Conservation (phyloP, 2,113 vertebrate genomes). For the Steatornis caripensis region DNA sequence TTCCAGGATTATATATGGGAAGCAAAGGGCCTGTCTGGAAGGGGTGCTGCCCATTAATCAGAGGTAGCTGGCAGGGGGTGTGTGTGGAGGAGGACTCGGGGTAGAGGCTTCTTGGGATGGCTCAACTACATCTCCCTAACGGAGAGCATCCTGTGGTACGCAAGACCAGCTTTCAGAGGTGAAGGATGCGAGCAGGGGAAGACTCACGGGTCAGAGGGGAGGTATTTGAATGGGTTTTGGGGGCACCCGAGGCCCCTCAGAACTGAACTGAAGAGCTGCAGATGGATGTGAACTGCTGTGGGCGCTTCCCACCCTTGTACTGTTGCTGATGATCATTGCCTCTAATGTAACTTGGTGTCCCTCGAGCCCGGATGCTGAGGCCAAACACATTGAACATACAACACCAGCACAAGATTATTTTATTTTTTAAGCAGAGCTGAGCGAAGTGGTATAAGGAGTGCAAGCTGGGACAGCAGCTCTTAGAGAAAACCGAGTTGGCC, state of each 20-base stretch:
- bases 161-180: not conserved
- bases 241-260: too few relatives aligned
- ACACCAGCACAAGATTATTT: not conserved
- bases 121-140: not conserved
- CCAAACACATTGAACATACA: not conserved
- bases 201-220: not conserved
- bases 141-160: not conserved
- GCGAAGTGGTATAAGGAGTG: not conserved
- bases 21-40: not conserved
- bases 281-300: not conserved
- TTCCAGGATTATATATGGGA: not conserved
- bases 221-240: not conserved
- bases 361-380: not conserved
- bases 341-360: not conserved
- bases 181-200: not conserved
- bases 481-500: not conserved
- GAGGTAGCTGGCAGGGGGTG: not conserved
- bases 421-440: not conserved
- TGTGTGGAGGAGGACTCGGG: not conserved
- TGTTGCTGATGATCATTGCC: not conserved
- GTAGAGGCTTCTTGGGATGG: not conserved
- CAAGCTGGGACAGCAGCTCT: not conserved
- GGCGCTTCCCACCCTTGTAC: not conserved
- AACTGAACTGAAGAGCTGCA: not conserved
- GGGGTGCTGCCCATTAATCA: not conserved